phyloP scores from a whole-genome alignment of 2,797 vertebrate genomes.

The Netta rufina region DNA sequence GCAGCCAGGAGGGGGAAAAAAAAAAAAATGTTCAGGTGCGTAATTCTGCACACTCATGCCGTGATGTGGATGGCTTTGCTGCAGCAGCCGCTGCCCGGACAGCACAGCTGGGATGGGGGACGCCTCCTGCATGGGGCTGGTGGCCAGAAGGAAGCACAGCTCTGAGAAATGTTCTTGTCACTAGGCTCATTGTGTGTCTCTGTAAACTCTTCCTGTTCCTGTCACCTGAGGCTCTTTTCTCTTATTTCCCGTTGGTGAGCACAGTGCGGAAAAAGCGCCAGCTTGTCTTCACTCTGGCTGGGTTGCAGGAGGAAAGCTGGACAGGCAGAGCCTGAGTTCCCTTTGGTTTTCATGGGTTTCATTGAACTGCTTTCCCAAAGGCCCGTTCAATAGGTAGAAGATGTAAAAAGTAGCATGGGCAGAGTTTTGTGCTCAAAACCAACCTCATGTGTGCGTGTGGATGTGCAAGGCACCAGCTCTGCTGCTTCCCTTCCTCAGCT shows the following conservation, averaged over 20 bases:
- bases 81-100: neutral
- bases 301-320: neutral
- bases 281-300: neutral
- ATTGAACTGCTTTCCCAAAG: neutral
- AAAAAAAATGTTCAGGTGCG: neutral
- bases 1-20: neutral
- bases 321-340: neutral
- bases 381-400: neutral
- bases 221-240: neutral
- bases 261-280: neutral
- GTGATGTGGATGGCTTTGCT: neutral
- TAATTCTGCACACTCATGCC: accelerated
- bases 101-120: accelerated
- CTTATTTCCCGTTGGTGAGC: neutral
- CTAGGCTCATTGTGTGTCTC: neutral
- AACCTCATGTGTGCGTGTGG: neutral
- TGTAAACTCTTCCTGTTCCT: neutral
- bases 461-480: neutral
- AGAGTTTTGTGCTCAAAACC: neutral
- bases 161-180: neutral
- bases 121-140: neutral
- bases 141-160: neutral
- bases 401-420: neutral
- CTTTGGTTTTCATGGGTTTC: neutral
- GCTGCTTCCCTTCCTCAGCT: neutral